phyloP scores from a whole-genome alignment of 2,888 invertebrate genomes.

The Sinodicranocentrus sp. region DNA sequence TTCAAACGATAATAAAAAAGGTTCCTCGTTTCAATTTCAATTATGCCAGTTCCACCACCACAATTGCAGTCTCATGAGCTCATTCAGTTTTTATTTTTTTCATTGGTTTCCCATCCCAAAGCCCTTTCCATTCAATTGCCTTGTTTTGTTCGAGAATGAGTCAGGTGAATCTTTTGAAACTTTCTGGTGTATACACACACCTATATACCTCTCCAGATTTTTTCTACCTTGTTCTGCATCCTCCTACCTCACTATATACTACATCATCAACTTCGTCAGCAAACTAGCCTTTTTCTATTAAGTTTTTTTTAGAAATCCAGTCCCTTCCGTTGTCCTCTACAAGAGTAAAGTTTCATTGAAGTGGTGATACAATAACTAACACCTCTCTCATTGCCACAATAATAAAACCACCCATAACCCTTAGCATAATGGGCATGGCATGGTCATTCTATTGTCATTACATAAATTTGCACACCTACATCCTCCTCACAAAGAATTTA shows the following conservation, averaged over 20 bases:
- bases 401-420: constrained; percentile 68
- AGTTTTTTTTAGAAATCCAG: neutral
- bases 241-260: neutral
- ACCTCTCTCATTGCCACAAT: constrained; percentile 58
- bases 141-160: constrained; percentile 46
- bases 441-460: constrained; percentile 60
- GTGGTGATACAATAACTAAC: constrained; percentile 47
- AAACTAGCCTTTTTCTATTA: too few species aligned
- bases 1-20: neutral
- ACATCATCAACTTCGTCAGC: neutral
- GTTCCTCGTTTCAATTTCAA: constrained; percentile 19
- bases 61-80: constrained; percentile 1
- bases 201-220: neutral
- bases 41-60: neutral
- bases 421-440: constrained; percentile 64
- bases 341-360: constrained; percentile 26
- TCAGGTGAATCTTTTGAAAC: constrained; percentile 52
- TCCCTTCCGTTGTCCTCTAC: constrained; percentile 36
- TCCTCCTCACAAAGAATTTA: constrained; percentile 26
- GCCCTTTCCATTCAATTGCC: constrained; percentile 13
- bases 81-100: constrained; percentile 13
- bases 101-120: constrained; percentile 10
- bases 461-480: constrained; percentile 71
- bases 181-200: neutral
- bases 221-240: neutral